Conservation (phyloP, 2,113 vertebrate species). For the Sciurus niger region DNA sequence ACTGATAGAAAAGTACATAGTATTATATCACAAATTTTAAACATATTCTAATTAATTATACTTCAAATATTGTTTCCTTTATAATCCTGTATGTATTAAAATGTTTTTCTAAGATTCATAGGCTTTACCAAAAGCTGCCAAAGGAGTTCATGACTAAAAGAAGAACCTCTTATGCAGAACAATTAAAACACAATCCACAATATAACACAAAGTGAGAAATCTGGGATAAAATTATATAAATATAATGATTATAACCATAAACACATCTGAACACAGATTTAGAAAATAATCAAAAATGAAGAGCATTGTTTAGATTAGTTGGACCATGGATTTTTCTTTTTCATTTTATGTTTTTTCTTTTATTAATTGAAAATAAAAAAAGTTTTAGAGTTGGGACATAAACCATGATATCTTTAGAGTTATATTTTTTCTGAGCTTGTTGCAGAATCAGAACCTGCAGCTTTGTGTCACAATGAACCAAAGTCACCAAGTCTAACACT, state of each 20-base stretch:
- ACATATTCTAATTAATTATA: conserved; percentile 2
- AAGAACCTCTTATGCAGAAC: neutral
- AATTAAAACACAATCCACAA: neutral
- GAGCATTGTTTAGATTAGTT: neutral
- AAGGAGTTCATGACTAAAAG: neutral
- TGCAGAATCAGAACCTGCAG: neutral
- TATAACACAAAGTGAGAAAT: neutral
- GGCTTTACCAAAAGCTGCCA: neutral
- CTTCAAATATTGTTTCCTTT: neutral
- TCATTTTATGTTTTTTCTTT: neutral
- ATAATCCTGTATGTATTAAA: neutral
- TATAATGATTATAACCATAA: neutral
- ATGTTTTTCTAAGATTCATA: neutral
- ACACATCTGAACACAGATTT: neutral
- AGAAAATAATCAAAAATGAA: conserved; percentile 11
- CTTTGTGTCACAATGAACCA: neutral
- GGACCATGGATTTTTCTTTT: neutral
- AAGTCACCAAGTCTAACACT: neutral
- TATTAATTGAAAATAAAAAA: conserved; percentile 34
- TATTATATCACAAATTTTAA: neutral
- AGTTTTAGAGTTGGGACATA: neutral
- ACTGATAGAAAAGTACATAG: neutral
- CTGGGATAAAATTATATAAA: neutral
- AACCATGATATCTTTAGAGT: neutral
- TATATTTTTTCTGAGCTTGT: neutral